These are phyloP conservation scores for Rhagoletis pomonella DNA, from an alignment of 1,140 invertebrate species.

Conservation along the genomic window DNA sequence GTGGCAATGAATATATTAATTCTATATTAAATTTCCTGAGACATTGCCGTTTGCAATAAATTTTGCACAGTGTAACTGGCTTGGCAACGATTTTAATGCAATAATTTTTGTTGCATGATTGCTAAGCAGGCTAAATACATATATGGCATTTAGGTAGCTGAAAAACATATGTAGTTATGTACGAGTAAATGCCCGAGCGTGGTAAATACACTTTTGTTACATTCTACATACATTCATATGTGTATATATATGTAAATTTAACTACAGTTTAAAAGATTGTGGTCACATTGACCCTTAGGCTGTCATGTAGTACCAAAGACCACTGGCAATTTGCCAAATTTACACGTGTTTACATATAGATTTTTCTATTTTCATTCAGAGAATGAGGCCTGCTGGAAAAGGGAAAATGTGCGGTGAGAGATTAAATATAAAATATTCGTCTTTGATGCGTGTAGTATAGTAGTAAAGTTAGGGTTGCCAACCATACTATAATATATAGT, in stretches of 20 bases:
- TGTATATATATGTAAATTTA: background rate
- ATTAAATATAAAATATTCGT: background rate
- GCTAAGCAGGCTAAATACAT: background rate
- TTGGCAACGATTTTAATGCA: background rate
- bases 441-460: no score
- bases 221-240: no score
- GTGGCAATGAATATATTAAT: background rate
- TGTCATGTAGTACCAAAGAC: slow-evolving; percentile 56
- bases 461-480: no score
- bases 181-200: no score
- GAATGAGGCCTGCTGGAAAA: background rate
- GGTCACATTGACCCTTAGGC: slow-evolving; percentile 60
- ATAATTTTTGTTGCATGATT: background rate
- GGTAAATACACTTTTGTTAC: background rate
- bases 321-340: slow-evolving; percentile 57
- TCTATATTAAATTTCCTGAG: background rate
- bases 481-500: no score
- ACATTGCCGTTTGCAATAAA: background rate
- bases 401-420: background rate
- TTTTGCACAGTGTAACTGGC: background rate
- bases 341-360: slow-evolving; percentile 14
- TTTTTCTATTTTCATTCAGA: background rate
- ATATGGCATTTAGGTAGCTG: no score
- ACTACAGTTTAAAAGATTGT: slow-evolving; percentile 30
- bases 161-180: no score